Evolutionary conservation across 2,113 vertebrate species (phyloP).

Genomic region (Alces alces): DNA sequence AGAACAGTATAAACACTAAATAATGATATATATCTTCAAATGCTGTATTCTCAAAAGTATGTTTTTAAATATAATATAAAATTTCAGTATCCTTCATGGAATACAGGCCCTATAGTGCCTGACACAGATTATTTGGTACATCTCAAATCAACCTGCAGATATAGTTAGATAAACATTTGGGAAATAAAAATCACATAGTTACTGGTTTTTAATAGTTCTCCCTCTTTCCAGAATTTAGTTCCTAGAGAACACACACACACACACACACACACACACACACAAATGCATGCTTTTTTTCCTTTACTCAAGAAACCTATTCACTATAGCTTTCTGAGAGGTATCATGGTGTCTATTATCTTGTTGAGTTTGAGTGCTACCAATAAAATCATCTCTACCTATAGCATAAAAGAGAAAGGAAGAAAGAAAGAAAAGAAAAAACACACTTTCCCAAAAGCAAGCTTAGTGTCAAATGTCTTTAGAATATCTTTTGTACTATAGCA

Average conservation of each 20-base stretch:
- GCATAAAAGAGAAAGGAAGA: not conserved
- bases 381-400: not conserved
- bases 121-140: not conserved
- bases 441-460: not conserved
- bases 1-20: not conserved
- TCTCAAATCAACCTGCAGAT: slow-evolving; percentile 21
- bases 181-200: not conserved
- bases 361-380: not conserved
- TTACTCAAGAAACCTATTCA: not conserved
- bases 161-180: not conserved
- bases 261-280: not conserved
- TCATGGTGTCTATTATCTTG: not conserved
- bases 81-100: not conserved
- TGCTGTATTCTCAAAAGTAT: not conserved
- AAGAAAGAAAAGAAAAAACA: not conserved
- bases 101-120: not conserved
- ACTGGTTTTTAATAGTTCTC: not conserved
- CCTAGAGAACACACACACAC: not conserved
- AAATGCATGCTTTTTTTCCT: not conserved
- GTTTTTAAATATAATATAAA: not conserved
- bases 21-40: not conserved
- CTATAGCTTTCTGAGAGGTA: not conserved
- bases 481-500: not conserved
- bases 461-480: not conserved
- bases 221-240: not conserved